These are phyloP conservation scores for Caenorhabditis angaria DNA, from an alignment of 2,888 invertebrate species.

Conservation along the genomic window DNA sequence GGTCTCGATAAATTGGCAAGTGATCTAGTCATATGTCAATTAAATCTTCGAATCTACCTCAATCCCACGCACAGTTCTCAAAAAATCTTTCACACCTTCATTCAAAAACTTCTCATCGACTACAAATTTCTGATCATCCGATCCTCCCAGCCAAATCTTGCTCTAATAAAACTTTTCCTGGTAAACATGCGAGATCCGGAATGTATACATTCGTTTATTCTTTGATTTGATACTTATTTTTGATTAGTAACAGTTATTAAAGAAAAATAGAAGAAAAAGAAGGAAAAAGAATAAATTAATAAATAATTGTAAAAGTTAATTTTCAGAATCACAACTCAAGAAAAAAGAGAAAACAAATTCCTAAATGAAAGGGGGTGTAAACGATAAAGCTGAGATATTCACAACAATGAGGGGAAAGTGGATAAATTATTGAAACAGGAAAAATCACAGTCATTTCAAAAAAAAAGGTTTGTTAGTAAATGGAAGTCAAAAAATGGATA, in stretches of 20 bases:
- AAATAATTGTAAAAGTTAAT: background rate
- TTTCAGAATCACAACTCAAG: background rate
- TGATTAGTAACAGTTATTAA: background rate
- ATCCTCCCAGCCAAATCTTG: background rate
- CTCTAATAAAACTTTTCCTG: background rate
- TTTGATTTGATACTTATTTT: background rate
- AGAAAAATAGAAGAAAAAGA: no score
- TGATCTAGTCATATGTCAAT: background rate
- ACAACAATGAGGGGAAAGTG: background rate
- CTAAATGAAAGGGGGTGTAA: background rate
- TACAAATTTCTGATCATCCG: background rate
- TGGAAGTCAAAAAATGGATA: background rate
- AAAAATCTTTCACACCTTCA: background rate
- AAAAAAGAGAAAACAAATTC: background rate
- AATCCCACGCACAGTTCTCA: background rate
- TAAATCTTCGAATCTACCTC: background rate
- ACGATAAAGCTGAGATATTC: slow-evolving; percentile 4
- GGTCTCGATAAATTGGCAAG: background rate
- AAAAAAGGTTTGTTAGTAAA: background rate
- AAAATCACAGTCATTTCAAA: slow-evolving; percentile 1
- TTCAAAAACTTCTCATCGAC: background rate
- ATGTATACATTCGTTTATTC: background rate
- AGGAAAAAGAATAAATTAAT: background rate
- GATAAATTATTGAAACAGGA: background rate
- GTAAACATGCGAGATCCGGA: background rate